phyloP scores from a whole-genome alignment of 2,888 invertebrate genomes.

The Dryococelus australis region DNA sequence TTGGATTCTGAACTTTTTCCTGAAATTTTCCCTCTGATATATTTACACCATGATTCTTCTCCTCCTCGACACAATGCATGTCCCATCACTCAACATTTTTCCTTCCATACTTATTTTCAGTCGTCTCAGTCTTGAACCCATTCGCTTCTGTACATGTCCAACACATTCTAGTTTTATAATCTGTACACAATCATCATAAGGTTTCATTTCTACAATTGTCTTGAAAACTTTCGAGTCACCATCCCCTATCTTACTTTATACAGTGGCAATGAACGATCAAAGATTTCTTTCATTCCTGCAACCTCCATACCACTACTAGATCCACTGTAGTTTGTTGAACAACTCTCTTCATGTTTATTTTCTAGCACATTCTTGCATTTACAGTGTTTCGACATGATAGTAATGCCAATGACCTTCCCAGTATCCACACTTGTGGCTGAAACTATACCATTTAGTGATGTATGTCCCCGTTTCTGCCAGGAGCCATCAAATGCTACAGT shows the following conservation, averaged over 20 bases:
- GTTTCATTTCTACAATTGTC: slow-evolving; percentile 13
- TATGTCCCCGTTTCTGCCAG: slow-evolving; percentile 44
- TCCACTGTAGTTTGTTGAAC: slow-evolving; percentile 42
- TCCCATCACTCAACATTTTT: slow-evolving; percentile 12
- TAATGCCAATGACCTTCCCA: slow-evolving; percentile 43
- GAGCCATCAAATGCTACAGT: slow-evolving; percentile 42
- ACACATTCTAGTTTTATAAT: slow-evolving; percentile 35
- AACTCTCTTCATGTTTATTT: slow-evolving; percentile 39
- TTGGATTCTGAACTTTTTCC: too few relatives aligned
- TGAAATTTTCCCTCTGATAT: too few relatives aligned
- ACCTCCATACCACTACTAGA: slow-evolving; percentile 46
- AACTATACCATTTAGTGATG: slow-evolving; percentile 43
- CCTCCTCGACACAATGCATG: too few relatives aligned
- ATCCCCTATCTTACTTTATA: slow-evolving; percentile 41
- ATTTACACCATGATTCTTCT: too few relatives aligned
- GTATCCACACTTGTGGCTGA: slow-evolving; percentile 43
- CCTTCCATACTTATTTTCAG: slow-evolving; percentile 19
- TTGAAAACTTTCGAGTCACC: slow-evolving; percentile 35
- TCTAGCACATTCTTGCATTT: slow-evolving; percentile 36
- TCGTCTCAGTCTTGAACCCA: slow-evolving; percentile 31
- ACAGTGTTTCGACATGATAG: slow-evolving; percentile 42
- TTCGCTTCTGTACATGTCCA: slow-evolving; percentile 36
- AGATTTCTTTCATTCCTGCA: slow-evolving; percentile 40
- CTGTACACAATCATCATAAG: slow-evolving; percentile 27
- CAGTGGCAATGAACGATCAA: slow-evolving; percentile 37